Base-by-base conservation (phyloP, 1,140 invertebrate genomes). In the Drosophila sp. region DNA sequence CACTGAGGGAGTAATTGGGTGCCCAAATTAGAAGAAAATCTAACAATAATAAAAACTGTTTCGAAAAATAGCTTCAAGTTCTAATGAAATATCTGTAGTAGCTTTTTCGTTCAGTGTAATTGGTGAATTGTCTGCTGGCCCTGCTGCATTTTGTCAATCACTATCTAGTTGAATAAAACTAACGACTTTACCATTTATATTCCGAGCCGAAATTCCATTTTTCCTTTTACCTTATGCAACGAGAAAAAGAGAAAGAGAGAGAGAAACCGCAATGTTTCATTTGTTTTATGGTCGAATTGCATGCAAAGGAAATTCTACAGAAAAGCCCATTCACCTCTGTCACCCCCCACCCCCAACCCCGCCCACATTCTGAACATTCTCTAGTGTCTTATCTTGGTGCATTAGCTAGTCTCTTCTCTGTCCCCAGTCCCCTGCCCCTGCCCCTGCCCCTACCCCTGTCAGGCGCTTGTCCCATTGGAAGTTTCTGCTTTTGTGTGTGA, bases 271-370 rank as follows among this genome's bases (percentile, higher is more conserved):
- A 90, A 72, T 79, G 69, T 75, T 86, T 84, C 76, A 82, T 82
- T 90, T 90, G 80, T 80, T 90, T 90, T 82, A 82, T 80, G 70
- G 76, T 71, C 86, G 50, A 80, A 70, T 70, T 77, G 79, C 86
- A 90, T 90, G 80, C 79, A 83, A 83, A 77, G 83, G 66, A 89
- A 77, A 80, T 89, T 77, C 35, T 44, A 60, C 67, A 63, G 33
- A 69, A 63, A 79, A 41, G 50, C 55, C 54, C 44, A 67, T 68
- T 71, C 62, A 35, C 23, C 35, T 38, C 4, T 57, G 50, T 41
- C 38, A 10, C 33, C 33, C 7, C 8, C 4, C 33, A 35, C 33
- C 33, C 4, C 0, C 6, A 7, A 33, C 6, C 33, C 33, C 10
- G 65, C 38, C 32, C 47, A 65, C 63, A 80, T 70, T 68, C 67